Percentiles rank a stretch among this genome's conserved stretches.
Conservation (phyloP, 1,140 invertebrate species). For the Subanguina moxae region DNA sequence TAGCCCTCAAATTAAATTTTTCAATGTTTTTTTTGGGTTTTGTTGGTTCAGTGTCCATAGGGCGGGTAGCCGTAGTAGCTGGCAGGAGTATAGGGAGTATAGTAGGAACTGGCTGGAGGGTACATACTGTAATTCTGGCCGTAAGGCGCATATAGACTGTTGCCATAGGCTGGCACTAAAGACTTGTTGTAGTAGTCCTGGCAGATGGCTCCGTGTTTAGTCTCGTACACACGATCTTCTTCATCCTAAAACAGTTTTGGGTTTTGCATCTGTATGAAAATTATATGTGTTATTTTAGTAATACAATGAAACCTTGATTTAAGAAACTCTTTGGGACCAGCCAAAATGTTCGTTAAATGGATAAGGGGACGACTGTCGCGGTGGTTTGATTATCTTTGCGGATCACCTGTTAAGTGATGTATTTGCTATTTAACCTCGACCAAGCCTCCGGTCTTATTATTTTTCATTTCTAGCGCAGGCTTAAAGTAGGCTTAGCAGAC, state of each 20-base stretch:
- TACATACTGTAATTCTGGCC: slow-evolving; percentile 24
- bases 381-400: too few relatives aligned
- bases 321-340: too few relatives aligned
- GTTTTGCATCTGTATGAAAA: too few relatives aligned
- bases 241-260: slow-evolving; percentile 20
- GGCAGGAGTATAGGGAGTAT: background rate
- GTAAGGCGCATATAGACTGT: slow-evolving; percentile 24
- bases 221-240: slow-evolving; percentile 36
- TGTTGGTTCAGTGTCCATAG: background rate
- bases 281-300: too few relatives aligned
- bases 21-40: background rate
- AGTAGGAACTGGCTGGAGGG: slow-evolving; percentile 16
- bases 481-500: too few relatives aligned
- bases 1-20: background rate
- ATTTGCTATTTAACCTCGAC: too few relatives aligned
- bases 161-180: slow-evolving; percentile 26
- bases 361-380: too few relatives aligned
- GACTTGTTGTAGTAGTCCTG: slow-evolving; percentile 40
- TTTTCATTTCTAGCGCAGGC: too few relatives aligned
- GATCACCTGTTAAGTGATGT: too few relatives aligned
- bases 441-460: too few relatives aligned
- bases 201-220: slow-evolving; percentile 38
- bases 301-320: too few relatives aligned
- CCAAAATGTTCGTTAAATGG: too few relatives aligned
- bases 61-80: slow-evolving; percentile 10